Percentiles rank a stretch among this genome's conserved stretches.
Conservation (phyloP, 2,797 vertebrate species). For the Gallinago stenura region DNA sequence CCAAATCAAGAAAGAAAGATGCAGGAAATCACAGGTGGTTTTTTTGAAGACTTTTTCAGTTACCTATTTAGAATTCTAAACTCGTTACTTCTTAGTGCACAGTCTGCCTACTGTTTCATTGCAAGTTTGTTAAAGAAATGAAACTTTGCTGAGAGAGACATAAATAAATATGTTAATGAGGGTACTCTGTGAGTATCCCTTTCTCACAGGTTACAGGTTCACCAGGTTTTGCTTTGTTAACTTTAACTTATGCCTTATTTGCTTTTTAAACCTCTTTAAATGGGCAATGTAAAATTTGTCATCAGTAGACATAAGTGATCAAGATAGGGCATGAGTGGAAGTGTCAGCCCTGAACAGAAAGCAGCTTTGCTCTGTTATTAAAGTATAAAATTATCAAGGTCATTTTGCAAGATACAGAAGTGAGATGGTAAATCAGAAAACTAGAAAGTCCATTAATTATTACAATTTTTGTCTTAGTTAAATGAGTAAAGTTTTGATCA, state of each 20-base stretch:
- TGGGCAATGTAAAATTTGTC: not conserved
- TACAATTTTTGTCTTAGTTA: not conserved
- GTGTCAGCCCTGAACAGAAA: not conserved
- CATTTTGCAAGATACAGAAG: not conserved
- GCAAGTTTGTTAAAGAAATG: not conserved
- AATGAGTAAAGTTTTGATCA: not conserved
- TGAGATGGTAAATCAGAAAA: not conserved
- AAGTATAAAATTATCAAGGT: not conserved
- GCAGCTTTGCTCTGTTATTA: not conserved
- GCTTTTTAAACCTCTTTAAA: slow-evolving; percentile 1
- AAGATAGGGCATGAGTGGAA: not conserved
- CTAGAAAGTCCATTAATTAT: not conserved
- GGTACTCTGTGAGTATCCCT: not conserved
- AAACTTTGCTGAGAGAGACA: not conserved
- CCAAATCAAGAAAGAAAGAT: not conserved
- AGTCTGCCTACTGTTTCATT: not conserved
- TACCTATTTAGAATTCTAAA: not conserved
- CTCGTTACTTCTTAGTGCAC: not conserved
- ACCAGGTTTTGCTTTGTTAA: not conserved
- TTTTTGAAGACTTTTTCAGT: not conserved
- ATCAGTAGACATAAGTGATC: not conserved
- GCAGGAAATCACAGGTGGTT: not conserved
- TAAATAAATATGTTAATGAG: not conserved
- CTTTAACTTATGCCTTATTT: not conserved
- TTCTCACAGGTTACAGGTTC: not conserved